Evolutionary conservation across 1,140 invertebrate species (phyloP).

Genomic region (Pseudoatta argentina): DNA sequence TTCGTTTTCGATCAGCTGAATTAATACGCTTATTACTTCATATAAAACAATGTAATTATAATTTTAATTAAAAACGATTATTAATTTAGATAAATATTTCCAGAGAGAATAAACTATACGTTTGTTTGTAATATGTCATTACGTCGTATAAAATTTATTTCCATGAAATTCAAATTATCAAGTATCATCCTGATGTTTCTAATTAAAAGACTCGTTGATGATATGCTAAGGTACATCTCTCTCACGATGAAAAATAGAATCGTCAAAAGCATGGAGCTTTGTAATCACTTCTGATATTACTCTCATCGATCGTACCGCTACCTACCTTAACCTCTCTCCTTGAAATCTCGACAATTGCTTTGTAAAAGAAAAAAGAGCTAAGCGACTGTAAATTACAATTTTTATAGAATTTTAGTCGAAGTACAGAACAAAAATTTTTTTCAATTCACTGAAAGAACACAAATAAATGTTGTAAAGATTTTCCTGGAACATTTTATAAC

Average conservation of each 20-base stretch:
- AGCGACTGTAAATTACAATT: constrained; percentile 1
- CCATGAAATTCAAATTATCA: constrained; percentile 4
- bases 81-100: constrained; percentile 7
- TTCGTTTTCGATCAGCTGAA: neutral
- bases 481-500: neutral
- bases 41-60: constrained; percentile 41
- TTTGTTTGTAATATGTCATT: constrained; percentile 27
- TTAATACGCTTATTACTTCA: neutral
- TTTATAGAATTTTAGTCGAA: constrained; percentile 11
- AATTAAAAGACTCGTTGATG: constrained; percentile 52
- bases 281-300: constrained; percentile 65
- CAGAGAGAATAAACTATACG: neutral
- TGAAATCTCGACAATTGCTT: constrained; percentile 42
- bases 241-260: constrained; percentile 34
- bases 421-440: neutral
- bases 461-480: neutral
- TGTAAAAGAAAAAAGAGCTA: neutral
- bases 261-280: constrained; percentile 48
- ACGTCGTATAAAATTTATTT: constrained; percentile 21
- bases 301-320: constrained; percentile 47
- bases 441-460: neutral
- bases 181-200: constrained; percentile 28
- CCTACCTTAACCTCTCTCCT: constrained; percentile 24
- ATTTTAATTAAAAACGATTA: constrained; percentile 44
- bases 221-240: constrained; percentile 8